Base-by-base conservation (phyloP, 1,140 invertebrate genomes). In the Dendrolimus punctatus region DNA sequence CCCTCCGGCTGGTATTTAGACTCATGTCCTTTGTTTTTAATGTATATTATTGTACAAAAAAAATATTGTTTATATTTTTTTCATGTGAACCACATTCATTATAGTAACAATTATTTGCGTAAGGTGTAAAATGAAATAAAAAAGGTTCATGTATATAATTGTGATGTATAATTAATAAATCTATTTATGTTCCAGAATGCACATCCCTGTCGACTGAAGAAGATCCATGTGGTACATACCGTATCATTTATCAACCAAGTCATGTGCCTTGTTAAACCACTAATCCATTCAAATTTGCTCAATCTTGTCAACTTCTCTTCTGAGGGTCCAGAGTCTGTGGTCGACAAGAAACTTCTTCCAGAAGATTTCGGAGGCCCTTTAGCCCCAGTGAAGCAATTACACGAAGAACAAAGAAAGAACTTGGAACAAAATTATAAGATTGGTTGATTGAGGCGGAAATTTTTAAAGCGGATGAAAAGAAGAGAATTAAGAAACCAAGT, bases 211-310 rank as follows among this genome's bases (percentile, higher is more conserved):
- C 83, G 89, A 53, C 70, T 91, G 39, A 91, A 90, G 70, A 88
- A 86, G 59, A 89, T 91, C 55, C 89, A 90, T 64, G 85, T 91
- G 0, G 80, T 91, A 5, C 89, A 91, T 60, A 90, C 90, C 0
- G 89, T 90, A 0, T 88, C 87, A 4, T 91, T 90, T 71, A 90
- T 91, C 50, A 90, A 91, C 66, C 90, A 90, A 71, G 85, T 91
- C 3, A 90, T 91, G 89, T 85, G 87, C 51, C 75, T 91, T 6
- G 76, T 91, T 3, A 85, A 89, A 45, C 90, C 90, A 1, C 76
- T 91, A 46, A 89, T 91, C 49, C 87, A 89, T 64, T 88, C 88
- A 7, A 88, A 90, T 51, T 70, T 91, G 6, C 76, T 91, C 39
- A 87, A 81, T 51, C 71, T 90, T 4, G 76, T 91, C 5, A 87